Evolutionary conservation across 2,797 vertebrate species (phyloP).

Genomic region (Sebastes itinus): DNA sequence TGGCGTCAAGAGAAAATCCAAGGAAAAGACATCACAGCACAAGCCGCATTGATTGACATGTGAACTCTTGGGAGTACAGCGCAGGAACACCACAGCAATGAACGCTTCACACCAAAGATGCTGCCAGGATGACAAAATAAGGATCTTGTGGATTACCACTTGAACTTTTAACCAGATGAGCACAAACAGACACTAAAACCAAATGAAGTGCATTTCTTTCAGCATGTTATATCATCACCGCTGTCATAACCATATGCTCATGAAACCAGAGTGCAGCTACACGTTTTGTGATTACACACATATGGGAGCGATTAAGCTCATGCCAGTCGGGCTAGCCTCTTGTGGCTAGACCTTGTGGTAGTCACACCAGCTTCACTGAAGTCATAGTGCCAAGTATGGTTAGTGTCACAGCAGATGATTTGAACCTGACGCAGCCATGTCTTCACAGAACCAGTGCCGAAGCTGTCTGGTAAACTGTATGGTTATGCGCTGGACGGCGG

Average conservation of each 20-base stretch:
- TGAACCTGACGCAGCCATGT: slow-evolving; percentile 64
- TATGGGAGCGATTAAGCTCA: slow-evolving; percentile 67
- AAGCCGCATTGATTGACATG: slow-evolving; percentile 51
- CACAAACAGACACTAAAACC: slow-evolving; percentile 53
- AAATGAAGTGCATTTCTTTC: slow-evolving; percentile 57
- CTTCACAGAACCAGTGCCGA: slow-evolving; percentile 35
- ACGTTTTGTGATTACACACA: slow-evolving; percentile 62
- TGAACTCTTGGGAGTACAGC: slow-evolving; percentile 38
- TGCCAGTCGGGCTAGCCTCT: slow-evolving; percentile 66
- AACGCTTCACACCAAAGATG: slow-evolving; percentile 52
- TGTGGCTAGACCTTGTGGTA: slow-evolving; percentile 68
- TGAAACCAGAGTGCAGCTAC: slow-evolving; percentile 63
- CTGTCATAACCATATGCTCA: slow-evolving; percentile 61
- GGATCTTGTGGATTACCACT: slow-evolving; percentile 57
- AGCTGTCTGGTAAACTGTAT: slow-evolving; percentile 40
- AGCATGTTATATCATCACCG: slow-evolving; percentile 55
- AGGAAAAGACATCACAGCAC: slow-evolving; percentile 49
- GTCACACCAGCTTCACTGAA: slow-evolving; percentile 63
- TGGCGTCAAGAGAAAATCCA: slow-evolving; percentile 20
- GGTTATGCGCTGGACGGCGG: slow-evolving; percentile 34
- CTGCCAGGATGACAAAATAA: slow-evolving; percentile 60
- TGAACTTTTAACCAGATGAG: slow-evolving; percentile 67
- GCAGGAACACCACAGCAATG: slow-evolving; percentile 47
- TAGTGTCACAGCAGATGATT: slow-evolving; percentile 65
- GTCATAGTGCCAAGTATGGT: slow-evolving; percentile 66